A percentile compares a stretch with the other conserved stretches of the same genome.
Evolutionary conservation across 2,797 vertebrate genomes (phyloP).

Genomic region (Bradypodion pumilum): DNA sequence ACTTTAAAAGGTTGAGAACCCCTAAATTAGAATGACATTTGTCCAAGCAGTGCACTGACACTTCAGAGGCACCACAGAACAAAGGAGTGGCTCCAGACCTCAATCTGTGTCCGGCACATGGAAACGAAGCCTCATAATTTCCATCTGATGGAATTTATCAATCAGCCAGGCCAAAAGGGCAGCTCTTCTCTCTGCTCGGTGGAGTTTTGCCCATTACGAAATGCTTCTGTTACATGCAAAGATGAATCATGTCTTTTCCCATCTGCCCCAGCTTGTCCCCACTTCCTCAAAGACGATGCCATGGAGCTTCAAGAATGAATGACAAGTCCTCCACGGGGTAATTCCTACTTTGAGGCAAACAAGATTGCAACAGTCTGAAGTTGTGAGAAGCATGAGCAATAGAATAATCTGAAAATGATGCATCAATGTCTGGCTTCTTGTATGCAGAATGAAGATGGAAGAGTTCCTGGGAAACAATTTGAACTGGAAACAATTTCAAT

Average conservation of each 20-base stretch:
- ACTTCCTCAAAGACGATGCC: slow-evolving; percentile 38
- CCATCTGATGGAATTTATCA: not conserved
- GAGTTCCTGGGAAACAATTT: no score
- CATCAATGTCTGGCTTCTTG: not conserved
- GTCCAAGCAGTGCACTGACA: not conserved
- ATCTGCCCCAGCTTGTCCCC: slow-evolving; percentile 29
- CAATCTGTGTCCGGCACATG: not conserved
- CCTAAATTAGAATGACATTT: no score
- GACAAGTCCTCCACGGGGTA: slow-evolving; percentile 38
- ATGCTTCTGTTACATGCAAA: slow-evolving; percentile 5
- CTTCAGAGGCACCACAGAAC: not conserved
- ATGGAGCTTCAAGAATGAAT: slow-evolving; percentile 11
- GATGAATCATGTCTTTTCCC: slow-evolving; percentile 34
- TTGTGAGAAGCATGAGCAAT: not conserved
- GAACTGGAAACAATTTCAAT: not conserved
- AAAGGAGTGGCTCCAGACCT: not conserved
- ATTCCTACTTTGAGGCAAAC: slow-evolving; percentile 28
- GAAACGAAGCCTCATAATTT: slow-evolving; percentile 24
- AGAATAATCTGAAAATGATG: slow-evolving; percentile 6
- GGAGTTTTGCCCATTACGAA: slow-evolving; percentile 10
- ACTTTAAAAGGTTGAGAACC: no score
- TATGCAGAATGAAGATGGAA: no score
- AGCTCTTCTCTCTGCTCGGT: not conserved
- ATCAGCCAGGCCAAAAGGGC: slow-evolving; percentile 5
- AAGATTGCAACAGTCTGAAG: slow-evolving; percentile 13